Evolutionary conservation across 1,140 invertebrate species (phyloP).

Genomic region (Cataglyphis hispanica): DNA sequence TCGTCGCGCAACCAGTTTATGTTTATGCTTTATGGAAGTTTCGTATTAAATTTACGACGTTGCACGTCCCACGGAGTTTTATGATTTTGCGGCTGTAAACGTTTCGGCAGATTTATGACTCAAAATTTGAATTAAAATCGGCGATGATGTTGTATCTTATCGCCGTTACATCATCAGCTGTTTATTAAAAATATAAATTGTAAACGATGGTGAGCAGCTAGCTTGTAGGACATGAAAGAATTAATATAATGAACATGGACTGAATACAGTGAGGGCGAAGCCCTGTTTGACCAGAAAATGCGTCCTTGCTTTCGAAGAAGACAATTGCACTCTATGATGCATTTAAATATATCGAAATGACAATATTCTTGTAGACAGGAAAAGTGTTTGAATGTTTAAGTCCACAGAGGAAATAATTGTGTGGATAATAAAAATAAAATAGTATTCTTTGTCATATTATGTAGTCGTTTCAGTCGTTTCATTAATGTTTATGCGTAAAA

Average conservation of each 20-base stretch:
- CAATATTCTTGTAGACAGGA: neutral
- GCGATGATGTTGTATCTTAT: conserved; percentile 12
- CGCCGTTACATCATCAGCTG: conserved; percentile 25
- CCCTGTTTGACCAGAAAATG: conserved; percentile 51
- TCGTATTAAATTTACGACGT: conserved; percentile 82
- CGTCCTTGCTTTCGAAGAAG: conserved; percentile 24
- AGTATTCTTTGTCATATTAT: conserved; percentile 15
- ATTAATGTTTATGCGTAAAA: neutral
- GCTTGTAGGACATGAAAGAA: neutral
- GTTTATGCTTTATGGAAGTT: conserved; percentile 81
- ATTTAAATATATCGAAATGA: conserved; percentile 49
- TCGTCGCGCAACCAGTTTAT: conserved; percentile 66
- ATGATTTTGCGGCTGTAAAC: conserved; percentile 79
- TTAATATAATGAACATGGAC: conserved; percentile 17
- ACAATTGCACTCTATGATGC: conserved; percentile 46
- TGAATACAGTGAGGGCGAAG: neutral
- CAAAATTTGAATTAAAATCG: conserved; percentile 80
- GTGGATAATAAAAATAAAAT: conserved; percentile 32
- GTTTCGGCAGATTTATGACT: conserved; percentile 75
- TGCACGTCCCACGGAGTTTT: conserved; percentile 74
- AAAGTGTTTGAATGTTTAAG: conserved; percentile 10
- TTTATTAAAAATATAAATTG: conserved; percentile 58
- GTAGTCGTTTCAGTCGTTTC: neutral
- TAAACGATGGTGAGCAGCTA: neutral
- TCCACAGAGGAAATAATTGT: conserved; percentile 25